phyloP scores from a whole-genome alignment of 1,140 invertebrate genomes.

The Drosophila jambulina region DNA sequence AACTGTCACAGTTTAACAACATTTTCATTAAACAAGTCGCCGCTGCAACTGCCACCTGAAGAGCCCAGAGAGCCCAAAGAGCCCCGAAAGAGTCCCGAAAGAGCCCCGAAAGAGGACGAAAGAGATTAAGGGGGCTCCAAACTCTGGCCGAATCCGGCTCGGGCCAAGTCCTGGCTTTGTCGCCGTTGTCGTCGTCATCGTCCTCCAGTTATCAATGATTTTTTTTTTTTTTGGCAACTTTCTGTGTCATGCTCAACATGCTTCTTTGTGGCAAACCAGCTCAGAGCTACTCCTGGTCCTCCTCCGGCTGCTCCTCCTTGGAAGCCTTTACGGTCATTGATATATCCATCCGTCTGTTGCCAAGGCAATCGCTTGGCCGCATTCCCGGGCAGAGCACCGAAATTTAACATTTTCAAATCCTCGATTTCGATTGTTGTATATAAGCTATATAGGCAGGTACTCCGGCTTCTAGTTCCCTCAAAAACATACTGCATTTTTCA shows the following conservation, averaged over 20 bases:
- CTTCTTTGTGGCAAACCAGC: neutral
- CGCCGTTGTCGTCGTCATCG: neutral
- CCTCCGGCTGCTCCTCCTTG: neutral
- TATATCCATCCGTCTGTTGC: conserved; percentile 9
- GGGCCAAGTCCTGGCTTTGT: conserved; percentile 8
- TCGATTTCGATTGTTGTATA: neutral
- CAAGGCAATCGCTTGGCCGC: conserved; percentile 3
- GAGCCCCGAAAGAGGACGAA: conserved; percentile 14
- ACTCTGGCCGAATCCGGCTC: neutral
- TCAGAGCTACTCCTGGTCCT: neutral
- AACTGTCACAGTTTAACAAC: conserved; percentile 80
- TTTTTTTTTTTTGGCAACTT: conserved; percentile 2
- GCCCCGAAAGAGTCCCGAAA: conserved; percentile 2
- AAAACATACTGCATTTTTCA: conserved; percentile 2
- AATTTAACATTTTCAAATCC: conserved; percentile 1
- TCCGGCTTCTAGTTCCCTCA: neutral
- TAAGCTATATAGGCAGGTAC: neutral
- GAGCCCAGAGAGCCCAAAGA: conserved; percentile 12
- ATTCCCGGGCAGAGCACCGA: neutral
- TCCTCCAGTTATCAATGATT: conserved; percentile 5
- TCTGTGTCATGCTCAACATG: conserved; percentile 16
- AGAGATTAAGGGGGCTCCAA: conserved; percentile 23
- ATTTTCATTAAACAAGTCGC: conserved; percentile 78
- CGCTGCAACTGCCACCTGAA: conserved; percentile 39
- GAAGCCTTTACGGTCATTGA: conserved; percentile 13